Conservation (phyloP, 2,888 invertebrate species). For the Microctonus hyperodae region DNA sequence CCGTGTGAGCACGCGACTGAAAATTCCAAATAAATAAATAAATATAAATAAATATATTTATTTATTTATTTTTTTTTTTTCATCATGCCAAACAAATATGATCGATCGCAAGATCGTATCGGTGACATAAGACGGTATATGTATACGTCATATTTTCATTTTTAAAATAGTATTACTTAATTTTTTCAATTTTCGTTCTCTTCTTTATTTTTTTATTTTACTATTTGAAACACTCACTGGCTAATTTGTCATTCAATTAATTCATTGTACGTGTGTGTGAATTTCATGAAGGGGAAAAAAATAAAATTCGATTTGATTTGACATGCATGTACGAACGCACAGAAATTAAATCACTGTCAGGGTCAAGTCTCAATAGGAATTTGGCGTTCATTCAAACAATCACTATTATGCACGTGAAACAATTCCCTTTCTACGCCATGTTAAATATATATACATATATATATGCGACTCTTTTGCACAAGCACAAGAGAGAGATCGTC, state of each 20-base stretch:
- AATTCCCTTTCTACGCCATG: neutral
- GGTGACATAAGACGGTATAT: slow-evolving; percentile 48
- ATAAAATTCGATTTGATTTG: neutral
- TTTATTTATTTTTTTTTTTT: neutral
- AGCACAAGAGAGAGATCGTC: slow-evolving; percentile 5
- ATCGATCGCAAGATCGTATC: slow-evolving; percentile 50
- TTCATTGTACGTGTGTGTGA: neutral
- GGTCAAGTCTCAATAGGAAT: slow-evolving; percentile 44
- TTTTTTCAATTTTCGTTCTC: slow-evolving; percentile 14
- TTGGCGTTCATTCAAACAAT: slow-evolving; percentile 42
- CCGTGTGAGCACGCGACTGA: neutral
- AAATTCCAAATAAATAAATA: neutral
- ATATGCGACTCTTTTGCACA: too few relatives aligned
- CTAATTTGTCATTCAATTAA: too few relatives aligned
- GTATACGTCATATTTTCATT: slow-evolving; percentile 21
- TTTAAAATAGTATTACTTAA: neutral
- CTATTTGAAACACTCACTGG: neutral
- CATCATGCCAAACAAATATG: slow-evolving; percentile 51
- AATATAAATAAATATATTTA: neutral
- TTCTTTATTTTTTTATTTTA: neutral
- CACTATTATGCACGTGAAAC: neutral
- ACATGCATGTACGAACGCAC: neutral
- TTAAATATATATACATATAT: neutral
- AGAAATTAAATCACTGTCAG: slow-evolving; percentile 43
- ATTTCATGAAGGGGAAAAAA: neutral